Conservation (phyloP, 2,797 vertebrate species). For the Enteromius radiatus region DNA sequence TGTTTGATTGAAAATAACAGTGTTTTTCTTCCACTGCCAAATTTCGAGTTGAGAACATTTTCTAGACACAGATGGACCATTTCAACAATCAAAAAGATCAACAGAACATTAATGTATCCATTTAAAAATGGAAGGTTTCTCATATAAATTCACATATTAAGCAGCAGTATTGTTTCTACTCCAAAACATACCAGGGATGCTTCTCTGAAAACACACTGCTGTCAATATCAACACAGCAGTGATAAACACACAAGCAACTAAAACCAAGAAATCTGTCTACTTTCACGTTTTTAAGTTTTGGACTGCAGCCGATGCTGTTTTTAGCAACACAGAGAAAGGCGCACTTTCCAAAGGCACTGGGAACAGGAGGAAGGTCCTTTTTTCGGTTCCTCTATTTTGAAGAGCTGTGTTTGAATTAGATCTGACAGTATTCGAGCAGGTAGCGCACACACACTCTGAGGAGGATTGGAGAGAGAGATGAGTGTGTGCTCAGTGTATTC, state of each 20-base stretch:
- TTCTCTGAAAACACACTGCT: conserved; percentile 38
- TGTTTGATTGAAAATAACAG: too few relatives aligned
- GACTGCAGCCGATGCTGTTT: conserved; percentile 56
- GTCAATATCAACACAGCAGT: neutral
- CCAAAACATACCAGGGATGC: neutral
- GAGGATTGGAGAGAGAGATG: conserved; percentile 3
- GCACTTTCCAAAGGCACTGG: conserved; percentile 68
- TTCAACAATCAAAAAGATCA: neutral
- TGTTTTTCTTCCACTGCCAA: neutral
- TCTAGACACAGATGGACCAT: neutral
- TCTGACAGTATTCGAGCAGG: conserved; percentile 37
- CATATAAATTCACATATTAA: neutral
- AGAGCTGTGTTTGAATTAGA: conserved; percentile 51
- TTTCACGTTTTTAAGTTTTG: conserved; percentile 21
- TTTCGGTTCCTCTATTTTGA: conserved; percentile 67
- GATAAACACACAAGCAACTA: conserved; percentile 32
- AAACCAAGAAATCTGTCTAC: conserved; percentile 22
- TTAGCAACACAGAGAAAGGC: conserved; percentile 64
- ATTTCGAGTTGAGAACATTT: neutral
- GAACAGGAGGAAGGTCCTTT: conserved; percentile 66
- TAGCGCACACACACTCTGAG: neutral
- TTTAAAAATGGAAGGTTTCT: neutral
- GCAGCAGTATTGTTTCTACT: neutral
- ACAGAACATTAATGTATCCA: neutral
- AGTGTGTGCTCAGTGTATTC: neutral